These are phyloP conservation scores for Sapayoa aenigma DNA, from an alignment of 2,113 vertebrate species.

Conservation along the genomic window DNA sequence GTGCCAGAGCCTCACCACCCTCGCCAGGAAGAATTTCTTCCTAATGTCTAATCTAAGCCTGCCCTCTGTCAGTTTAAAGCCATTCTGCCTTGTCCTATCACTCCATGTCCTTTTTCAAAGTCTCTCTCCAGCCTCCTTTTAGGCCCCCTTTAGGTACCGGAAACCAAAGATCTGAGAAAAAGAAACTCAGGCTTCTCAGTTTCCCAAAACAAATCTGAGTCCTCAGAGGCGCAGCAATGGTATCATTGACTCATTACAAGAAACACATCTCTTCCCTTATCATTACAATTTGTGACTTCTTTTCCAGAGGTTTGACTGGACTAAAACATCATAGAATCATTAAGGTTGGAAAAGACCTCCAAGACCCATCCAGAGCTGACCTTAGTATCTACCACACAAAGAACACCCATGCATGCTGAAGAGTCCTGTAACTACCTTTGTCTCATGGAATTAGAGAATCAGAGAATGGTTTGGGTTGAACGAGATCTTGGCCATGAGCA, in stretches of 20 bases:
- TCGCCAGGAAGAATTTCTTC: not conserved
- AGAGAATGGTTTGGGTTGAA: not conserved
- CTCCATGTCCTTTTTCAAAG: not conserved
- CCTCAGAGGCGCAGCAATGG: not conserved
- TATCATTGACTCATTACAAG: not conserved
- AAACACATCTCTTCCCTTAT: not conserved
- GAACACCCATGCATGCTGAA: not conserved
- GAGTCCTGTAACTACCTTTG: not conserved
- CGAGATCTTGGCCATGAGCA: not conserved
- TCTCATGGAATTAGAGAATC: not conserved
- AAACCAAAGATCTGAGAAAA: not conserved
- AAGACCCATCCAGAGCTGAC: not conserved
- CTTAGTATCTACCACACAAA: not conserved
- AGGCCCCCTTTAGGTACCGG: not conserved
- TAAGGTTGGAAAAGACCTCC: not conserved
- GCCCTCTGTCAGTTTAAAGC: not conserved
- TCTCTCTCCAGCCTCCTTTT: not conserved
- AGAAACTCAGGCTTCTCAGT: not conserved
- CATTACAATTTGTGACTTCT: not conserved
- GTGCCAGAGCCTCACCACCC: not conserved
- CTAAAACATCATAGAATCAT: not conserved
- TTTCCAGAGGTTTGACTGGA: not conserved
- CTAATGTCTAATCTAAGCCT: not conserved
- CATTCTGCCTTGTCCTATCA: not conserved
- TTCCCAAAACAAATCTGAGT: not conserved